Percentiles rank a stretch among this genome's conserved stretches.
phyloP scores from a whole-genome alignment of 2,113 vertebrate species.

The Corythoichthys haematopterus region DNA sequence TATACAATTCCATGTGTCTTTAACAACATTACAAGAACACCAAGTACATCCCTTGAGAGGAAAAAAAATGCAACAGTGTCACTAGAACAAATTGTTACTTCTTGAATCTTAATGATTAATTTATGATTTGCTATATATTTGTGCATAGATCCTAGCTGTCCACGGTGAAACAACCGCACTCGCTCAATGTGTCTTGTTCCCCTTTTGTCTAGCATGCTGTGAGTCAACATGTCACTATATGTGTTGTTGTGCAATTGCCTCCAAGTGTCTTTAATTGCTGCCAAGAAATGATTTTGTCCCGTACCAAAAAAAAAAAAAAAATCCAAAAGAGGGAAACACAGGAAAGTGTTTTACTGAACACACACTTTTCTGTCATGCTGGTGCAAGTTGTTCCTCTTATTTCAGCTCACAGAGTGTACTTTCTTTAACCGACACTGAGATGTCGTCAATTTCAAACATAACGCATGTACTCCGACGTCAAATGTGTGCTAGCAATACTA shows the following conservation, averaged over 20 bases:
- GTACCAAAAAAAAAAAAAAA: neutral
- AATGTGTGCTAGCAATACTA: neutral
- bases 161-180: neutral
- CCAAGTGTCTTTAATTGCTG: neutral
- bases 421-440: neutral
- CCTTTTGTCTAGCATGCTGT: neutral
- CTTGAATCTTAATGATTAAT: neutral
- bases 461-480: neutral
- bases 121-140: neutral
- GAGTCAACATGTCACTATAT: constrained; percentile 7
- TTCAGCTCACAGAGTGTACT: neutral
- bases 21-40: too few relatives aligned
- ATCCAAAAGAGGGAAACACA: constrained; percentile 1
- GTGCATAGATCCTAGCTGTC: neutral
- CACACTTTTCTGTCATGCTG: neutral
- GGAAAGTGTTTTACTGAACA: constrained; percentile 6
- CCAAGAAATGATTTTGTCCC: constrained; percentile 12
- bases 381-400: constrained; percentile 10
- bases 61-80: neutral
- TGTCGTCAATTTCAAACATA: neutral
- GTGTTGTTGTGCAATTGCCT: constrained; percentile 20
- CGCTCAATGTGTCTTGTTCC: constrained; percentile 9
- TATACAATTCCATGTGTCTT: too few relatives aligned
- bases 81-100: neutral
- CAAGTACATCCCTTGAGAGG: too few relatives aligned